A percentile compares a stretch with the other conserved stretches of the same genome.
phyloP scores from a whole-genome alignment of 1,140 invertebrate species.

The Probaryconus sp. region DNA sequence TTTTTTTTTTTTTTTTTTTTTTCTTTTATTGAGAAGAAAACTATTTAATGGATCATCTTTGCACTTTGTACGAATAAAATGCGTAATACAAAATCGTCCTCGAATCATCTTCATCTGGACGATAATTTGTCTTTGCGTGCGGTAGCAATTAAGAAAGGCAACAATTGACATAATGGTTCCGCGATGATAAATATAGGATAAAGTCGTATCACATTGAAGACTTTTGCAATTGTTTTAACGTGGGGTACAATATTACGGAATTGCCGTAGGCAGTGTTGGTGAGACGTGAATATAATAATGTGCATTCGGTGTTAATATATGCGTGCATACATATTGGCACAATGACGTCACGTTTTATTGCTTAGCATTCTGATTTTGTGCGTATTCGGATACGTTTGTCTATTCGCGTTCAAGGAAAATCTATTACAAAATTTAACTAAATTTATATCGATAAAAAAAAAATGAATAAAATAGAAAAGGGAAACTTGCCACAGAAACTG shows the following conservation, averaged over 20 bases:
- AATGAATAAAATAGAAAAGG: too few relatives aligned
- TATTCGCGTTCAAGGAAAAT: slow-evolving; percentile 8
- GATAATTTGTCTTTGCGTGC: slow-evolving; percentile 52
- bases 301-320: slow-evolving; percentile 17
- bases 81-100: slow-evolving; percentile 46
- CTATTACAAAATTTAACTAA: too few relatives aligned
- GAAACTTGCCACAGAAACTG: too few relatives aligned
- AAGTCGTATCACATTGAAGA: slow-evolving; percentile 10
- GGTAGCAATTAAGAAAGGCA: slow-evolving; percentile 46
- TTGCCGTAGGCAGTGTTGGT: slow-evolving; percentile 24
- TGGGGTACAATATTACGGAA: slow-evolving; percentile 39
- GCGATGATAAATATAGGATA: slow-evolving; percentile 54
- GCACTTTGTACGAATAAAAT: slow-evolving; percentile 34
- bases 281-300: slow-evolving; percentile 18
- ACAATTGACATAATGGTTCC: slow-evolving; percentile 33
- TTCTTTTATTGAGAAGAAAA: too few relatives aligned
- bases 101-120: slow-evolving; percentile 46
- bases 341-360: slow-evolving; percentile 45
- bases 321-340: slow-evolving; percentile 29
- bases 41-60: slow-evolving; percentile 8
- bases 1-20: too few relatives aligned
- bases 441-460: neutral
- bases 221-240: slow-evolving; percentile 55
- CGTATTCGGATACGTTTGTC: slow-evolving; percentile 15
- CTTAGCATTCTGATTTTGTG: slow-evolving; percentile 47